Base-by-base conservation (phyloP, 2,113 vertebrate genomes). In the Mola mola region DNA sequence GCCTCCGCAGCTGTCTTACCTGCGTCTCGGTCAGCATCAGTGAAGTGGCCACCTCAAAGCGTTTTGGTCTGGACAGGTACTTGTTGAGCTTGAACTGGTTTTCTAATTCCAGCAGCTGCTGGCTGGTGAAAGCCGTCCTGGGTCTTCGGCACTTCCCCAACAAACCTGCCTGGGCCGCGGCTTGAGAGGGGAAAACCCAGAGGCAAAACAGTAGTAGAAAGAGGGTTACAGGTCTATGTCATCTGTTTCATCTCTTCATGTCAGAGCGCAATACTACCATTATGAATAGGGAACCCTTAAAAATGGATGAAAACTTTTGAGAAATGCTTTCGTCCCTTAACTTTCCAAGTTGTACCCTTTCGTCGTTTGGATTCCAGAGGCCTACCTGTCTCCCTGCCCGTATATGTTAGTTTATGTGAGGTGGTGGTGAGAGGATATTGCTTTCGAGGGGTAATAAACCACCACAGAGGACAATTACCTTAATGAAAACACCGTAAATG, bases 81-180 rank as follows among this genome's bases (percentile, higher is more conserved):
- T 94, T 94, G 90, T 93, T 94, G 51, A 93, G 82, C 59, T 93
- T 93, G 78, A 94, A 94, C 78, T 94, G 93, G 79, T 94, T 93
- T 79, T 94, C 93, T 47, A 94, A 68, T 43, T 93, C 90, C 56
- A 94, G 82, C 13, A 94, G 89, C 78, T 94, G 93, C 74, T 94
- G 93, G 51, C 93, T 94, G 75, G 92, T 93, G 81, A 94, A 94
- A 5, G 93, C 93, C 1, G 93, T 94, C 19, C 93, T 90, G 24
- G 93, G 93, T 55, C 93, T 85, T 2, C 93, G 87, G 47, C 92
- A 93, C 72, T 94, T 94, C 38, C 93, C 93, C 80, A 94, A 67
- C 55, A 94, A 60, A 12, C 89, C 89, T 8, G 82, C 66, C 63
- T 91, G 91, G 9, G 72, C 63, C 1, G 78, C 55, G 1, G 72